Evolutionary conservation across 2,113 vertebrate genomes (phyloP).

Genomic region (Pungitius pungitius): DNA sequence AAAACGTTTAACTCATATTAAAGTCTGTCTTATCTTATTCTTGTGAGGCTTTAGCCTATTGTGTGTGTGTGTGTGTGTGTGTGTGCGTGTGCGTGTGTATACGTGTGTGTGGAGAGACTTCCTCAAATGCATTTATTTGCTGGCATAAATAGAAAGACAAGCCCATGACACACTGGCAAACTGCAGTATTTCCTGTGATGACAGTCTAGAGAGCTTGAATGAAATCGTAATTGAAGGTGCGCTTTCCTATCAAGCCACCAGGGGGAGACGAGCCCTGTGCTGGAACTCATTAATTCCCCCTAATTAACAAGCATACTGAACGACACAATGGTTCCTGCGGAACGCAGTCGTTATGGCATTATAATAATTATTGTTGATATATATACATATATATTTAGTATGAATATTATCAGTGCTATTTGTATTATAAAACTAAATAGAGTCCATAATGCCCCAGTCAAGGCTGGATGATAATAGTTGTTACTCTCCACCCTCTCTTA

Average conservation of each 20-base stretch:
- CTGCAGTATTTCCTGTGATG: not conserved
- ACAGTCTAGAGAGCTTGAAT: not conserved
- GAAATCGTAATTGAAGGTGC: slow-evolving; percentile 11
- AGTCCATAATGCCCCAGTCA: not conserved
- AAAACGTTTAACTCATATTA: not conserved
- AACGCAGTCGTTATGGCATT: not conserved
- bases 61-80: not conserved
- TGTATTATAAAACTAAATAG: not conserved
- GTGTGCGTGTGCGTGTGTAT: not conserved
- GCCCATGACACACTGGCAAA: not conserved
- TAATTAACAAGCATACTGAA: slow-evolving; percentile 5
- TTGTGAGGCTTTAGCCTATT: not conserved
- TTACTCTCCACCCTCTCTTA: not conserved
- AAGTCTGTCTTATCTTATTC: not conserved
- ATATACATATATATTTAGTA: not conserved
- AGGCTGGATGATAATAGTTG: not conserved
- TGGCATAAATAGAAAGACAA: not conserved
- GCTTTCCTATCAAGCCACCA: slow-evolving; percentile 59
- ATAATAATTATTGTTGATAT: not conserved
- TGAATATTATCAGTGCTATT: not conserved
- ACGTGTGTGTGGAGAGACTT: not conserved
- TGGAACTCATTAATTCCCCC: not conserved
- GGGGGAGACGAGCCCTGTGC: slow-evolving; percentile 61
- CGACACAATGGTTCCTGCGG: not conserved
- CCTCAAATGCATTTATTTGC: not conserved